These are phyloP conservation scores for Drosophila trapezifrons DNA, from an alignment of 1,140 invertebrate species.

Conservation along the genomic window DNA sequence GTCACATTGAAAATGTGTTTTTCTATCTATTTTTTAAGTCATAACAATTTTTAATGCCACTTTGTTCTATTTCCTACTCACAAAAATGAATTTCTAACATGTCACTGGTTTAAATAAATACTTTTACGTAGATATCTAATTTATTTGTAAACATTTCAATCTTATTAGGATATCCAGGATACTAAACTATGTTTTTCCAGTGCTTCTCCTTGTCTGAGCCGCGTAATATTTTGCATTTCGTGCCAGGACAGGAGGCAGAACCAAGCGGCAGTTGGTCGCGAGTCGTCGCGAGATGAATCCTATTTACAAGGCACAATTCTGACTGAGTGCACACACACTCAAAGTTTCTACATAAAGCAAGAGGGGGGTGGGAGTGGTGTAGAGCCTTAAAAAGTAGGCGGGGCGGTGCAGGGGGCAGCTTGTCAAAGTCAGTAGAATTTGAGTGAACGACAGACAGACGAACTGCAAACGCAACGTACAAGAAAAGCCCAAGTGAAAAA, in stretches of 20 bases:
- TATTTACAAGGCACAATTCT: slow-evolving; percentile 77
- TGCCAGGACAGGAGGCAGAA: slow-evolving; percentile 43
- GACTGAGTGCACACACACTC: slow-evolving; percentile 54
- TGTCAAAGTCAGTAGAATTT: slow-evolving; percentile 80
- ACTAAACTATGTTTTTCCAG: too few relatives aligned
- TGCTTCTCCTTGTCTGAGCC: slow-evolving; percentile 33
- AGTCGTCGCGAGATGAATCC: slow-evolving; percentile 72
- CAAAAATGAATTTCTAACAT: too few relatives aligned
- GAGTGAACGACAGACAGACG: slow-evolving; percentile 46
- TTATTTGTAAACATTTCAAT: not conserved
- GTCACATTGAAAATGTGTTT: too few relatives aligned
- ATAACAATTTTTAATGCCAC: too few relatives aligned
- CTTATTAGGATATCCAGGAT: too few relatives aligned
- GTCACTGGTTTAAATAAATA: too few relatives aligned
- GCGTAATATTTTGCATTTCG: slow-evolving; percentile 72
- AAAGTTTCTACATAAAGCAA: slow-evolving; percentile 2
- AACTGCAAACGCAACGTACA: slow-evolving; percentile 35
- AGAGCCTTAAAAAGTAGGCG: not conserved
- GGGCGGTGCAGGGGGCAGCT: slow-evolving; percentile 4
- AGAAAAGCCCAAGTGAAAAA: slow-evolving; percentile 33
- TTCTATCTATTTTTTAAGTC: too few relatives aligned
- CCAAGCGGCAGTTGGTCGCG: slow-evolving; percentile 64
- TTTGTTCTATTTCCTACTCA: too few relatives aligned
- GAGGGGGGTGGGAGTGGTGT: not conserved
- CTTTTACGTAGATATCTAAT: not conserved